Percentiles rank a stretch among this genome's conserved stretches.
Conservation (phyloP, 1,140 invertebrate genomes). For the Artemia franciscana region DNA sequence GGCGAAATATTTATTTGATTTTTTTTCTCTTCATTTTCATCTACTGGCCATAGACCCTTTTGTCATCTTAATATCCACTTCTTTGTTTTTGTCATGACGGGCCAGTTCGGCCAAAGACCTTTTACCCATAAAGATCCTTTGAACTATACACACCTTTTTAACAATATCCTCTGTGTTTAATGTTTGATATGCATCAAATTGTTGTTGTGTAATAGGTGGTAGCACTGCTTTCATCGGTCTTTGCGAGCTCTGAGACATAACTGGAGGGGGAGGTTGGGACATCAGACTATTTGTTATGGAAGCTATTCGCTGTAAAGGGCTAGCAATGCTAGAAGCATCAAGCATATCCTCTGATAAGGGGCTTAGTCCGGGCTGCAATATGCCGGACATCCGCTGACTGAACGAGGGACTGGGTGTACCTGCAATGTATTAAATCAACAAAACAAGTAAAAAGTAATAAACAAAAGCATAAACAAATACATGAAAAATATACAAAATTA, state of each 20-base stretch:
- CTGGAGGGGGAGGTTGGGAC: slow-evolving; percentile 51
- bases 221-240: slow-evolving; percentile 81
- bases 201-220: slow-evolving; percentile 92
- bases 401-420: neutral
- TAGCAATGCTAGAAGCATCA: slow-evolving; percentile 28
- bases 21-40: too few species aligned
- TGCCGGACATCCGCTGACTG: neutral
- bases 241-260: slow-evolving; percentile 44
- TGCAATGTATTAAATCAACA: neutral
- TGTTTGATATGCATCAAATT: slow-evolving; percentile 94
- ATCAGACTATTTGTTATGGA: slow-evolving; percentile 90
- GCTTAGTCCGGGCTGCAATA: neutral
- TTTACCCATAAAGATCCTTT: too few species aligned
- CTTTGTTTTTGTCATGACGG: too few species aligned
- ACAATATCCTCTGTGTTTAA: slow-evolving; percentile 97
- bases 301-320: slow-evolving; percentile 85
- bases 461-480: too few species aligned
- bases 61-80: too few species aligned
- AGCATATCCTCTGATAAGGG: slow-evolving; percentile 1
- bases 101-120: too few species aligned
- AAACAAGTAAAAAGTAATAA: too few species aligned
- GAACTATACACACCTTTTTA: too few species aligned
- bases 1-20: too few species aligned
- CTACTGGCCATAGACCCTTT: too few species aligned
- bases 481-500: too few species aligned